Conservation (phyloP, 2,113 vertebrate species). For the Nibea albiflora region DNA sequence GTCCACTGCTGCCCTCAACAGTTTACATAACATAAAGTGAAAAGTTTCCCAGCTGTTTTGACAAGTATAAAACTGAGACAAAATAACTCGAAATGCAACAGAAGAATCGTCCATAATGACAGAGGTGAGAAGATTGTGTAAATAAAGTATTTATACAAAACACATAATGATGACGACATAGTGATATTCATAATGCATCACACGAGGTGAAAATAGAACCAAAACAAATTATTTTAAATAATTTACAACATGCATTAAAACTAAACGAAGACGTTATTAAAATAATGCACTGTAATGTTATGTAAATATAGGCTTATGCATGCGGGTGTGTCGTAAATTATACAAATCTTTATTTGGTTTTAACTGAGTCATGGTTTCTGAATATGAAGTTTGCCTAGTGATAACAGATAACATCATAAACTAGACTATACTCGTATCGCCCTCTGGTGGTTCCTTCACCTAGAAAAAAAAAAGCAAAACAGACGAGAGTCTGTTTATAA, state of each 20-base stretch:
- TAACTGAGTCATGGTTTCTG: slow-evolving; percentile 32
- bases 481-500: not conserved
- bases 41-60: not conserved
- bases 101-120: not conserved
- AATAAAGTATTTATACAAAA: not conserved
- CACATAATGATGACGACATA: not conserved
- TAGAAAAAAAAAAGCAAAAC: not conserved
- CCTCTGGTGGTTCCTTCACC: slow-evolving; percentile 22
- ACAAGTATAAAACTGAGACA: not conserved
- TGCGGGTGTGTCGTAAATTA: not conserved
- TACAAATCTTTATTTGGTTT: not conserved
- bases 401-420: not conserved
- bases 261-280: not conserved
- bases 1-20: slow-evolving; percentile 42
- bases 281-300: not conserved
- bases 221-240: not conserved
- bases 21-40: not conserved
- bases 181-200: not conserved
- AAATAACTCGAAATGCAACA: not conserved
- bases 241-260: not conserved
- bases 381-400: not conserved
- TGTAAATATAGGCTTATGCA: not conserved
- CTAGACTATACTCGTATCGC: slow-evolving; percentile 4
- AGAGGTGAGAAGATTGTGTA: too few relatives aligned
- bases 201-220: not conserved